phyloP scores from a whole-genome alignment of 1,140 invertebrate species.

The Neodiprion pinetum region DNA sequence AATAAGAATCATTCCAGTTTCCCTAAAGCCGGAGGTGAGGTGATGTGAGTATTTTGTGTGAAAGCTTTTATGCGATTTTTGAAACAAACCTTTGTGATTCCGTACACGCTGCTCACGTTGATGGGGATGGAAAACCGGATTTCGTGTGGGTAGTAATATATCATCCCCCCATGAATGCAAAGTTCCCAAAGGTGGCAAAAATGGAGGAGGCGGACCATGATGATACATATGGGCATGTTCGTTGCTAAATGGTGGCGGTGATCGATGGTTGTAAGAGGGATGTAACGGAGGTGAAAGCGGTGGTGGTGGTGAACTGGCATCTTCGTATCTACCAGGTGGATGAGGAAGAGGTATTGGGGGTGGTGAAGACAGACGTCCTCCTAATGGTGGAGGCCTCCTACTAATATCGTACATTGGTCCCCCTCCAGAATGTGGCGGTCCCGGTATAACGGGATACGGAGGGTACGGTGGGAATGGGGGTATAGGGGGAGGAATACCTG shows the following conservation, averaged over 20 bases:
- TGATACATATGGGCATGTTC: constrained; percentile 39
- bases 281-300: constrained; percentile 44
- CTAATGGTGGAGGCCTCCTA: constrained; percentile 68
- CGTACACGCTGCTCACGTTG: constrained; percentile 46
- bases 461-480: constrained; percentile 58
- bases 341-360: constrained; percentile 47
- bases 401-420: constrained; percentile 62
- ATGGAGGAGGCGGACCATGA: constrained; percentile 33
- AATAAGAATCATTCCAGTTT: neutral
- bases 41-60: constrained; percentile 27
- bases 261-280: constrained; percentile 41
- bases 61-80: constrained; percentile 17
- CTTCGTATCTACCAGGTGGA: constrained; percentile 40
- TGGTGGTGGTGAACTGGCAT: constrained; percentile 42
- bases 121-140: constrained; percentile 46
- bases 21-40: constrained; percentile 13
- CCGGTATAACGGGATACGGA: constrained; percentile 44
- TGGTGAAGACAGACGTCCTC: constrained; percentile 70
- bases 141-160: constrained; percentile 41
- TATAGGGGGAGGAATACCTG: constrained; percentile 53
- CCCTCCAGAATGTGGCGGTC: constrained; percentile 39
- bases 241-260: constrained; percentile 41
- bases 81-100: constrained; percentile 58
- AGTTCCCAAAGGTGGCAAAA: constrained; percentile 40
- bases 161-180: constrained; percentile 49